Base-by-base conservation (phyloP, 2,888 invertebrate species). In the Smittia sp. region DNA sequence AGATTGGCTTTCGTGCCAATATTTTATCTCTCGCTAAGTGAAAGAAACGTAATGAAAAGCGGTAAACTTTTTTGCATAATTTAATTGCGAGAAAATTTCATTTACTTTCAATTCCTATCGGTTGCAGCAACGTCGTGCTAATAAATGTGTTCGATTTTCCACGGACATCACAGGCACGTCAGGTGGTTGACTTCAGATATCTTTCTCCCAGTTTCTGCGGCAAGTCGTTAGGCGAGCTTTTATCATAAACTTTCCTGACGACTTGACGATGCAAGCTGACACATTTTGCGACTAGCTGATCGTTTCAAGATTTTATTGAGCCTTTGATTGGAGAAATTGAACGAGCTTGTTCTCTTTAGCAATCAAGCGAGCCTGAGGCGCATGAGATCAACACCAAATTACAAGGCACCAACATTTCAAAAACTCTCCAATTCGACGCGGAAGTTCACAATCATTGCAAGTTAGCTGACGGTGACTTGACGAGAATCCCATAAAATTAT, bases 31-130 rank as follows among this genome's bases (percentile, higher is more conserved):
- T 52, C 25, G 58, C 22, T 58, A 20, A 58, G 20, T 18, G 58
- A 58, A 58, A 58, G 7, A 58, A 13, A 58, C 22, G 58, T 22
- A 58, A 58, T 58, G 13, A 58, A 58, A 58, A 58, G 58, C 22
- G 58, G 58, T 58, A 58, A 58, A 70, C 25, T 52, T 70, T 58
- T 70, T 70, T 70, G 70, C 70, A 70, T 70, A 70, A 70, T 70
- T 70, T 70, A 54, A 70, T 58, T 58, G 58, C 58, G 22, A 58
- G 58, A 58, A 46, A 46, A 46, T 70, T 70, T 32, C 67, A 38
- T 25, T 46, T 25, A 66, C 22, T 66, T 32, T 58, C 58, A 58
- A 58, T 58, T 58, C 58, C 58, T 46, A 58, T 58, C 58, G 18
- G 7, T 58, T 18, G 13, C 15, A 15, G 3, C 15, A 11, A 6